Evolutionary conservation across 2,797 vertebrate species (phyloP).

Genomic region (Astyanax mexicanus): DNA sequence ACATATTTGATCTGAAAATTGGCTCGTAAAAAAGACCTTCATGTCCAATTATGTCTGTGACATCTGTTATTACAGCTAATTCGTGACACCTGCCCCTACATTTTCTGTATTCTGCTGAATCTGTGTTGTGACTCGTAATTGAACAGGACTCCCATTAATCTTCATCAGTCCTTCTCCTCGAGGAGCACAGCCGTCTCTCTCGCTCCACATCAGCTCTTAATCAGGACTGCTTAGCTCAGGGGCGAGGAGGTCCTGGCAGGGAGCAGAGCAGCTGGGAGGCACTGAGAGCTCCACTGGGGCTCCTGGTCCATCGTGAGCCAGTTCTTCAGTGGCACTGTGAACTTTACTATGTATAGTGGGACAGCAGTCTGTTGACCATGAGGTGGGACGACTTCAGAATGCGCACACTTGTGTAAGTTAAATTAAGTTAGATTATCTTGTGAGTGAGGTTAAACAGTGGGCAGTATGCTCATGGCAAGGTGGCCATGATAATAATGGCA

Average conservation of each 20-base stretch:
- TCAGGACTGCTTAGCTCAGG: slow-evolving; percentile 68
- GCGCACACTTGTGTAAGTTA: no score
- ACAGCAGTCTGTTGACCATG: no score
- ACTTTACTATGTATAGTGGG: no score
- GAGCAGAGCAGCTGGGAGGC: slow-evolving; percentile 44
- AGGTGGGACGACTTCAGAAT: no score
- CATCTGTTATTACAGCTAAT: slow-evolving; percentile 60
- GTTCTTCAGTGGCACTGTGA: no score
- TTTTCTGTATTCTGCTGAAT: slow-evolving; percentile 50
- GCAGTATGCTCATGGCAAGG: no score
- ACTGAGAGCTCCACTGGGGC: not conserved
- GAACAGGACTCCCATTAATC: slow-evolving; percentile 73
- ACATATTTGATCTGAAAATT: slow-evolving; percentile 56
- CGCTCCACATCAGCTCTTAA: slow-evolving; percentile 70
- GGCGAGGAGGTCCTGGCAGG: slow-evolving; percentile 40
- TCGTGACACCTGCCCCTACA: slow-evolving; percentile 53
- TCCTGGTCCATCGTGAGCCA: not conserved
- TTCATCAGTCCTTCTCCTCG: slow-evolving; percentile 64
- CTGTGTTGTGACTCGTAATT: slow-evolving; percentile 62
- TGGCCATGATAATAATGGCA: no score
- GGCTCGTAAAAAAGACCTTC: slow-evolving; percentile 68
- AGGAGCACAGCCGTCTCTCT: slow-evolving; percentile 63
- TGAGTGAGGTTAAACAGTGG: no score
- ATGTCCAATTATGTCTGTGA: slow-evolving; percentile 65
- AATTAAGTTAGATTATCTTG: no score